phyloP scores from a whole-genome alignment of 2,888 invertebrate species.

The Chouioia cunea region DNA sequence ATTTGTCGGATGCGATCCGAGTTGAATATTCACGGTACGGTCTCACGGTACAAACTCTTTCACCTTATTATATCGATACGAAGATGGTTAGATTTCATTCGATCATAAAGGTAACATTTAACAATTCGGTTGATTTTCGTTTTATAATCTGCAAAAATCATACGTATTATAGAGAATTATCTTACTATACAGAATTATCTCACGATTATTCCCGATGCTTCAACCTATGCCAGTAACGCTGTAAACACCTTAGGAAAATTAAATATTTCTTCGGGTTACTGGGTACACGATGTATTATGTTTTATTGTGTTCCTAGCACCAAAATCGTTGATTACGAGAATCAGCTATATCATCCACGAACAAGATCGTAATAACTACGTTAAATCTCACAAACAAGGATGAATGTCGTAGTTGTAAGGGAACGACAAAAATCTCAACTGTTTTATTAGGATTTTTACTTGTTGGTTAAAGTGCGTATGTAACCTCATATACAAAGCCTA shows the following conservation, averaged over 20 bases:
- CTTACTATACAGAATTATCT: slow-evolving; percentile 54
- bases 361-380: no score
- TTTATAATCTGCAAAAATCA: no score
- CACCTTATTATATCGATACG: background rate
- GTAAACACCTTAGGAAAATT: slow-evolving; percentile 84
- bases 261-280: slow-evolving; percentile 87
- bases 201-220: slow-evolving; percentile 64
- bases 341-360: slow-evolving; percentile 66
- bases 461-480: no score
- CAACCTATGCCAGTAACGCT: slow-evolving; percentile 79
- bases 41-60: background rate
- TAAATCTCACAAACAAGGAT: no score
- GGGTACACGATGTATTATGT: slow-evolving; percentile 88
- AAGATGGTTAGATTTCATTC: slow-evolving; percentile 89
- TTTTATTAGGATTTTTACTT: no score
- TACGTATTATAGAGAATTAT: background rate
- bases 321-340: slow-evolving; percentile 74
- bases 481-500: no score
- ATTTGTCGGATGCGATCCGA: background rate
- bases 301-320: slow-evolving; percentile 74
- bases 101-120: slow-evolving; percentile 72
- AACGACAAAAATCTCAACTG: no score
- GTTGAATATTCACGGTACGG: background rate
- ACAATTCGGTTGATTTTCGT: no score
- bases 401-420: no score